Base-by-base conservation (phyloP, 1,140 invertebrate genomes). In the Trichonephila clavata region DNA sequence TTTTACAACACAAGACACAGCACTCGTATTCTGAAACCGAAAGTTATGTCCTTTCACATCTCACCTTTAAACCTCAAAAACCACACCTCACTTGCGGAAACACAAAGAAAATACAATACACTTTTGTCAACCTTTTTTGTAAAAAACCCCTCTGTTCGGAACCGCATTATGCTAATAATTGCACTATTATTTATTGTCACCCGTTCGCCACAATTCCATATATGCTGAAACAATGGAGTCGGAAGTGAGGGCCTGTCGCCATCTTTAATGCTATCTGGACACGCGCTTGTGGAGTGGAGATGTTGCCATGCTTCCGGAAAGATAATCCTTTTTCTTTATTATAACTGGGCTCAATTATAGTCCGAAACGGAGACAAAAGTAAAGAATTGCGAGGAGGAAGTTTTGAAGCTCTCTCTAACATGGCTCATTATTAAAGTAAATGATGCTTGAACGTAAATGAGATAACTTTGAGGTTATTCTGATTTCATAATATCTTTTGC, bases 171-270 rank as follows among this genome's bases (percentile, higher is more conserved):
- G 14, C 65, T 21, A 43, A 57, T 89, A 32, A 89, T 32, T n/a
- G 27, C 24, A 27, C 87, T 39, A 89, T 89, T 89, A 68, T 71
- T 50, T 59, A 89, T 71, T 89, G 63, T 68, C 87, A 43, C 65
- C 8, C n/a, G 65, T 24, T n/a, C 65, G n/a, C 32, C n/a, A 89
- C 39, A 89, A 89, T 89, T 89, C 68, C 87, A 89, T 16, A 27
- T 63, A 27, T 63, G 57, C 27, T 87, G 86, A 63, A 89, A 89
- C 87, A 89, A 89, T 89, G 65, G 86, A 60, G 27, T 89, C 87
- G 87, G 87, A 89, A 89, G 65, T 43, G 16, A 71, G 10, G 39
- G 20, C 18, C 50, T 27, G 87, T 24, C 87, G 65, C 87, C 87
- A 89, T 77, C 43, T 89, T 68, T 89, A 89, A 89, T 89, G 65